Conservation (phyloP, 2,797 vertebrate species). For the Antennarius maculatus region DNA sequence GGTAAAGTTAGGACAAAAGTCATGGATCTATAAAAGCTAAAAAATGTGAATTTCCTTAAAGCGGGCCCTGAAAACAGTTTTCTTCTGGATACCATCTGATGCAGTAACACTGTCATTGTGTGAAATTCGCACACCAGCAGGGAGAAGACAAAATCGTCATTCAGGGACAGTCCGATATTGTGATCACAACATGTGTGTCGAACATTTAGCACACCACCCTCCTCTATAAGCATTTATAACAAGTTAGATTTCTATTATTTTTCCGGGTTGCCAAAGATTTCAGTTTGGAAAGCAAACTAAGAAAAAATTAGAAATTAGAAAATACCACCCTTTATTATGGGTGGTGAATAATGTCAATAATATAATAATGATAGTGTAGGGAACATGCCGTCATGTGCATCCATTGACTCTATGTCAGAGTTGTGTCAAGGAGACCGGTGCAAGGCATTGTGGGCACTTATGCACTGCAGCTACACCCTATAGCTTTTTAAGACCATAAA, state of each 20-base stretch:
- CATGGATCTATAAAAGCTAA: slow-evolving; percentile 10
- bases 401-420: slow-evolving; percentile 25
- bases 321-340: too few relatives aligned
- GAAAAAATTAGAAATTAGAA: too few relatives aligned
- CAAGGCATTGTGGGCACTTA: not conserved
- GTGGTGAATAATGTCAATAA: too few relatives aligned
- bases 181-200: slow-evolving; percentile 4
- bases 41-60: slow-evolving; percentile 6
- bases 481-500: slow-evolving; percentile 1
- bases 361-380: not conserved
- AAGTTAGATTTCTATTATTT: too few relatives aligned
- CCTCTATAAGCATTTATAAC: too few relatives aligned
- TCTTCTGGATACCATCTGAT: slow-evolving; percentile 33
- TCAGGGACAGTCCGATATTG: slow-evolving; percentile 5
- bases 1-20: slow-evolving; percentile 11
- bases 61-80: slow-evolving; percentile 2
- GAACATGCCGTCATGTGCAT: slow-evolving; percentile 5
- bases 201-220: not conserved
- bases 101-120: slow-evolving; percentile 21
- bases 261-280: too few relatives aligned
- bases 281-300: too few relatives aligned
- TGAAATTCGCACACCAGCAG: slow-evolving; percentile 46
- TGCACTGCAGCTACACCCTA: slow-evolving; percentile 8
- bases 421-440: too few relatives aligned
- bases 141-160: slow-evolving; percentile 4